A percentile compares a stretch with the other conserved stretches of the same genome.
These are phyloP conservation scores for Garrulus glandarius DNA, from an alignment of 2,797 vertebrate genomes.

Conservation along the genomic window DNA sequence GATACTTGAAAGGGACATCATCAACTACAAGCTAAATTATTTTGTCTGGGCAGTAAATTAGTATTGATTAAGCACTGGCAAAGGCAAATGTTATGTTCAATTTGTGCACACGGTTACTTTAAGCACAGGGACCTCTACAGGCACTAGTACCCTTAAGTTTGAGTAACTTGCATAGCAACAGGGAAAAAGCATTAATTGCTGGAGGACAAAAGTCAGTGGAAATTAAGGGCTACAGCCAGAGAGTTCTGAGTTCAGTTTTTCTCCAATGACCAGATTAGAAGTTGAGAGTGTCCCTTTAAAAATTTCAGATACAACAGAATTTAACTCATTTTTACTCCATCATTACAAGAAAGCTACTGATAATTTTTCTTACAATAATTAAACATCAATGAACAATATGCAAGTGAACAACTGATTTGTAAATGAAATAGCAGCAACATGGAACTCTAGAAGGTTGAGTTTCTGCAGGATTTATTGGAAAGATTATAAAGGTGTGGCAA, in stretches of 20 bases:
- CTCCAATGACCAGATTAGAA: background rate
- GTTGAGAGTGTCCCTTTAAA: slow-evolving; percentile 31
- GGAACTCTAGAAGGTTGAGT: slow-evolving; percentile 42
- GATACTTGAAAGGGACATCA: slow-evolving; percentile 18
- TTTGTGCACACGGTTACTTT: background rate
- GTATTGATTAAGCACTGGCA: background rate
- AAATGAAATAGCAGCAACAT: slow-evolving; percentile 60
- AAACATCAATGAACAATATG: background rate
- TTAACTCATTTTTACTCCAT: background rate
- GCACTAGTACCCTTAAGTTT: background rate
- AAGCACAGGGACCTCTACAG: background rate
- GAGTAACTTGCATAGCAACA: background rate
- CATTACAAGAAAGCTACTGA: background rate
- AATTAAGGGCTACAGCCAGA: background rate
- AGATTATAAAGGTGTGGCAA: slow-evolving; percentile 67
- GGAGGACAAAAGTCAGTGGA: background rate
- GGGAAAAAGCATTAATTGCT: background rate
- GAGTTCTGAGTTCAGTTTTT: background rate
- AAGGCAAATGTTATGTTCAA: background rate
- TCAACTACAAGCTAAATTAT: background rate
- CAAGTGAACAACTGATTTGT: background rate
- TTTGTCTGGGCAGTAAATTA: background rate
- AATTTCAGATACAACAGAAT: background rate
- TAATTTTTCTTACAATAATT: background rate
- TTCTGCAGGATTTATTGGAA: slow-evolving; percentile 76